phyloP scores from a whole-genome alignment of 2,113 vertebrate species.

The Microcebus murinus region DNA sequence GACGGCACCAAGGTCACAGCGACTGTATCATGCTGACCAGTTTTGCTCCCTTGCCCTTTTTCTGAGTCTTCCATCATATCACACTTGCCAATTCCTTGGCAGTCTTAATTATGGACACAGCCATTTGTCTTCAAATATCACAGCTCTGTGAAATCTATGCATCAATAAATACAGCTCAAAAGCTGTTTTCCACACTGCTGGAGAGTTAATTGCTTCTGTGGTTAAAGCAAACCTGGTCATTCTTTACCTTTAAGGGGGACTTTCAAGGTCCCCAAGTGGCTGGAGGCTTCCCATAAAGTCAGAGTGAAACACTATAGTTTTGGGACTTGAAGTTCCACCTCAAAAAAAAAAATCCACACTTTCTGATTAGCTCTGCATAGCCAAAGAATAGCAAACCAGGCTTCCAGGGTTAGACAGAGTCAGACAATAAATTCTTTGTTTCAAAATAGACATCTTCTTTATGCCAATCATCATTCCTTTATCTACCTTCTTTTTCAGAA shows the following conservation, averaged over 20 bases:
- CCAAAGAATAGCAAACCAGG: constrained; percentile 4
- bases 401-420: neutral
- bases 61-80: constrained; percentile 83
- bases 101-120: constrained; percentile 85
- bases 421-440: constrained; percentile 54
- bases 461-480: neutral
- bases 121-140: constrained; percentile 89
- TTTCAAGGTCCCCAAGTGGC: constrained; percentile 77
- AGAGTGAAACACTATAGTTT: constrained; percentile 50
- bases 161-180: constrained; percentile 87
- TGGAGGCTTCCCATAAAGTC: constrained; percentile 41
- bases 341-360: constrained; percentile 1
- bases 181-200: constrained; percentile 84
- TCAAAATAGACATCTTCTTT: constrained; percentile 35
- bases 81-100: constrained; percentile 83
- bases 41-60: constrained; percentile 82
- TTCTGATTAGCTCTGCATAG: neutral
- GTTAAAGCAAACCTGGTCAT: constrained; percentile 81
- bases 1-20: constrained; percentile 80
- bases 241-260: constrained; percentile 77
- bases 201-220: constrained; percentile 86
- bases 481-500: constrained; percentile 40
- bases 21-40: constrained; percentile 80
- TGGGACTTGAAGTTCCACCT: neutral
- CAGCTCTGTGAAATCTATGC: constrained; percentile 85